These are phyloP conservation scores for Lutraria lutraria DNA, from an alignment of 2,888 invertebrate genomes.

Conservation along the genomic window DNA sequence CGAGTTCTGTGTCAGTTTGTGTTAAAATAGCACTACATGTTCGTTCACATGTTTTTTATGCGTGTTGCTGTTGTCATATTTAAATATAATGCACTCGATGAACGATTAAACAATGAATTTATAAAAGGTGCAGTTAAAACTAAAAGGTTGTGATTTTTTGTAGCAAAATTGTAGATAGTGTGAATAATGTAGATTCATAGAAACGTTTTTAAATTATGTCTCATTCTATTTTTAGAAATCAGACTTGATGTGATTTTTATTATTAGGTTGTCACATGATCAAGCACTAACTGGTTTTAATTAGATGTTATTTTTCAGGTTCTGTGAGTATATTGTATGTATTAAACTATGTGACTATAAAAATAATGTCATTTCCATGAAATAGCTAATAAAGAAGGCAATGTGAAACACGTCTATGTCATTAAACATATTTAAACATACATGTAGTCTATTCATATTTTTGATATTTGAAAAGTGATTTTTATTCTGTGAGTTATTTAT, in stretches of 20 bases:
- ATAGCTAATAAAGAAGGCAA: too few relatives aligned
- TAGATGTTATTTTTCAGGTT: slow-evolving; percentile 21
- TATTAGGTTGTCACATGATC: slow-evolving; percentile 55
- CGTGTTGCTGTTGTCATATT: not conserved
- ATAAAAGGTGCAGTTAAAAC: slow-evolving; percentile 48
- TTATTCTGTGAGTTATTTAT: too few relatives aligned
- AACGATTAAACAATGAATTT: slow-evolving; percentile 38
- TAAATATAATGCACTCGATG: not conserved
- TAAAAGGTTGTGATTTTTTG: slow-evolving; percentile 63
- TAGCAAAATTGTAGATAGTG: slow-evolving; percentile 45
- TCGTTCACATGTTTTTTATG: not conserved
- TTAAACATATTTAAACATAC: too few relatives aligned
- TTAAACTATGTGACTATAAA: not conserved
- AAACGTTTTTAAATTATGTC: slow-evolving; percentile 41
- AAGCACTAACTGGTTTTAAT: slow-evolving; percentile 52
- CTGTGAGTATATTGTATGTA: slow-evolving; percentile 34
- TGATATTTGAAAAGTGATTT: too few relatives aligned
- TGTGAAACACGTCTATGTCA: too few relatives aligned
- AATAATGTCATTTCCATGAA: too few relatives aligned
- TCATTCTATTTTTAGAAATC: slow-evolving; percentile 57
- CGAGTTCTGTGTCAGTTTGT: not conserved
- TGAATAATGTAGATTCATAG: slow-evolving; percentile 37
- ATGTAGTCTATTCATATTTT: too few relatives aligned
- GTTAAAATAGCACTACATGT: slow-evolving; percentile 8
- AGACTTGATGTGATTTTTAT: slow-evolving; percentile 43